Conservation (phyloP, 1,140 invertebrate species). For the Augochlora pura region DNA sequence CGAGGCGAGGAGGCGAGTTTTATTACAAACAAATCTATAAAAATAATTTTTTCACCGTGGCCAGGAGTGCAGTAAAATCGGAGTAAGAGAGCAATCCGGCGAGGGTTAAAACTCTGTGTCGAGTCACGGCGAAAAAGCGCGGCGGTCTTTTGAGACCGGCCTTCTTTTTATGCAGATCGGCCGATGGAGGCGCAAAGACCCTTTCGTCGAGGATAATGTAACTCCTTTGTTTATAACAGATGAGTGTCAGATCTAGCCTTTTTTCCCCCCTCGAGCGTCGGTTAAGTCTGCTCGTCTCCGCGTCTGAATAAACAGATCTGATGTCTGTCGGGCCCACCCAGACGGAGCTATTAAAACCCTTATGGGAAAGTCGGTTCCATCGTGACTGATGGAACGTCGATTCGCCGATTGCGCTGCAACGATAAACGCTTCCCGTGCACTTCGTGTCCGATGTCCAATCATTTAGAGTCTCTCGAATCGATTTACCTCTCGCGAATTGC, state of each 20-base stretch:
- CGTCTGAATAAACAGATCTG: constrained; percentile 79
- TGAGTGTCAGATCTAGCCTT: constrained; percentile 73
- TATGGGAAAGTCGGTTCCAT: constrained; percentile 71
- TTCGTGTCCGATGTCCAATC: not conserved
- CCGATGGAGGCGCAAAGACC: constrained; percentile 34
- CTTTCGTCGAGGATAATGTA: constrained; percentile 67
- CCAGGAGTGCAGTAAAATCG: not conserved
- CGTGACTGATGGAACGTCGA: constrained; percentile 15
- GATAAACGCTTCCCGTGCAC: not conserved
- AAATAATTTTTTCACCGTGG: not conserved
- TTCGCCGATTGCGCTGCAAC: not conserved
- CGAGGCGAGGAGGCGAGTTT: not conserved
- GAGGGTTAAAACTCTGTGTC: not conserved
- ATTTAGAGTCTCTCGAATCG: not conserved
- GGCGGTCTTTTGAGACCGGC: constrained; percentile 5
- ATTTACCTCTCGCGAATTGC: not conserved
- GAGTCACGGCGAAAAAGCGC: too few relatives aligned
- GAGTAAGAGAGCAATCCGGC: not conserved
- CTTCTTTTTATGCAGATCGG: constrained; percentile 37
- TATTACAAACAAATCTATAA: not conserved
- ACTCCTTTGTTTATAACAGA: constrained; percentile 74
- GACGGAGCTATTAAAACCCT: constrained; percentile 75
- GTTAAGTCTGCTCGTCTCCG: constrained; percentile 69
- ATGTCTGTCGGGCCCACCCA: constrained; percentile 76
- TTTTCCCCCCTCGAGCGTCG: constrained; percentile 62